These are phyloP conservation scores for Campylomormyrus numenius DNA, from an alignment of 2,113 vertebrate genomes.

Conservation along the genomic window DNA sequence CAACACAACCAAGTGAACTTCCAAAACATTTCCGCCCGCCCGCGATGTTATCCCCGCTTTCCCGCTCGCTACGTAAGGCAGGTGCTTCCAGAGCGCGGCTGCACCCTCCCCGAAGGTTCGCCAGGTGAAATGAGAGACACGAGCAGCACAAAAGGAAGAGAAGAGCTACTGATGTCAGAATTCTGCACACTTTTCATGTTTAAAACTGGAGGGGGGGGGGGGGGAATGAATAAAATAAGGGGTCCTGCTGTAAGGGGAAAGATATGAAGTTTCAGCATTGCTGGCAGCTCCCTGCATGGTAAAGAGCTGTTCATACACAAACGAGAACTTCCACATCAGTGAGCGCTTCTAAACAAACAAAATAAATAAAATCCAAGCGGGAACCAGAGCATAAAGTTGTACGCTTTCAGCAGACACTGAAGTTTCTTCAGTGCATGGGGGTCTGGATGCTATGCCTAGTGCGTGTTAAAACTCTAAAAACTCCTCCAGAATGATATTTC, in stretches of 20 bases:
- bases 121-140: background rate
- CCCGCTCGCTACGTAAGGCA: background rate
- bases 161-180: slow-evolving; percentile 1
- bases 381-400: slow-evolving; percentile 42
- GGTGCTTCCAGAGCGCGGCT: background rate
- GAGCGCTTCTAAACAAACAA: slow-evolving; percentile 42
- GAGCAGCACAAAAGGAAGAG: background rate
- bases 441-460: slow-evolving; percentile 31
- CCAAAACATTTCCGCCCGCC: background rate
- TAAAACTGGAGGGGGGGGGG: background rate
- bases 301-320: slow-evolving; percentile 34
- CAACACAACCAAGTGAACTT: background rate
- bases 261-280: slow-evolving; percentile 13
- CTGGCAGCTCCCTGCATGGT: slow-evolving; percentile 25
- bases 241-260: background rate
- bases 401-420: slow-evolving; percentile 45
- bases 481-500: slow-evolving; percentile 36
- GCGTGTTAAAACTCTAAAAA: slow-evolving; percentile 46
- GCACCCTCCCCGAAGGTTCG: background rate
- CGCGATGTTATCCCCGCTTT: background rate
- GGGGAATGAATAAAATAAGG: background rate
- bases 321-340: slow-evolving; percentile 31
- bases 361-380: slow-evolving; percentile 40
- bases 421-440: slow-evolving; percentile 32
- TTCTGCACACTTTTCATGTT: slow-evolving; percentile 6